Evolutionary conservation across 2,888 invertebrate genomes (phyloP).

Genomic region (Phyllotreta cruciferae): DNA sequence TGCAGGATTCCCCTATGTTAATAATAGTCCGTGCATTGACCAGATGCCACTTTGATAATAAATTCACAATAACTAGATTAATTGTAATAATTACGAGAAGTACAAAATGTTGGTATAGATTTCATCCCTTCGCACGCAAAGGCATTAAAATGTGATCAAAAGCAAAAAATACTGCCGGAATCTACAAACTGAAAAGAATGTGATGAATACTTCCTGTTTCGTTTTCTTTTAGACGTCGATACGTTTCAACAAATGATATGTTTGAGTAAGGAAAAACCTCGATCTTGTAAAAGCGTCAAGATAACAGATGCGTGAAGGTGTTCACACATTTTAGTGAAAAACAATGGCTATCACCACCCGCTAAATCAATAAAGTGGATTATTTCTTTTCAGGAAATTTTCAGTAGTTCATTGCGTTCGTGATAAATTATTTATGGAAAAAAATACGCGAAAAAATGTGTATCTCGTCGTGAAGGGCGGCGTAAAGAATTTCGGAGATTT

Average conservation of each 20-base stretch:
- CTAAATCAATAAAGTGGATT: not conserved
- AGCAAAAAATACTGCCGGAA: not conserved
- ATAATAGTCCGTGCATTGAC: too few relatives aligned
- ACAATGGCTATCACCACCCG: not conserved
- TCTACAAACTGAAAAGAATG: slow-evolving; percentile 3
- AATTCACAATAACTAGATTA: too few relatives aligned
- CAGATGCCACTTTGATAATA: too few relatives aligned
- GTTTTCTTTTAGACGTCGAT: slow-evolving; percentile 6
- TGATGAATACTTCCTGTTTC: slow-evolving; percentile 5
- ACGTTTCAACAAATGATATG: slow-evolving; percentile 2
- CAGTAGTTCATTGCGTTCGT: too few relatives aligned
- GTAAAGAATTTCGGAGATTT: slow-evolving; percentile 9
- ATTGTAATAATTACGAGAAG: too few relatives aligned
- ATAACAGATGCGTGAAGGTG: slow-evolving; percentile 9
- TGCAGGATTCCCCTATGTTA: too few relatives aligned
- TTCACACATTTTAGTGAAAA: slow-evolving; percentile 2
- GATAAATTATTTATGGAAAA: too few relatives aligned
- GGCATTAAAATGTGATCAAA: not conserved
- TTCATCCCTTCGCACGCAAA: too few relatives aligned
- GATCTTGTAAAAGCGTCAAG: not conserved
- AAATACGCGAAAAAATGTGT: too few relatives aligned
- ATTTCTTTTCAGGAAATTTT: too few relatives aligned
- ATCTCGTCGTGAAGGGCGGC: too few relatives aligned
- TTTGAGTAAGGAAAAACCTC: not conserved
- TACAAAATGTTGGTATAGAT: too few relatives aligned